These are phyloP conservation scores for Cardinalis cardinalis DNA, from an alignment of 2,113 vertebrate species.

Conservation along the genomic window DNA sequence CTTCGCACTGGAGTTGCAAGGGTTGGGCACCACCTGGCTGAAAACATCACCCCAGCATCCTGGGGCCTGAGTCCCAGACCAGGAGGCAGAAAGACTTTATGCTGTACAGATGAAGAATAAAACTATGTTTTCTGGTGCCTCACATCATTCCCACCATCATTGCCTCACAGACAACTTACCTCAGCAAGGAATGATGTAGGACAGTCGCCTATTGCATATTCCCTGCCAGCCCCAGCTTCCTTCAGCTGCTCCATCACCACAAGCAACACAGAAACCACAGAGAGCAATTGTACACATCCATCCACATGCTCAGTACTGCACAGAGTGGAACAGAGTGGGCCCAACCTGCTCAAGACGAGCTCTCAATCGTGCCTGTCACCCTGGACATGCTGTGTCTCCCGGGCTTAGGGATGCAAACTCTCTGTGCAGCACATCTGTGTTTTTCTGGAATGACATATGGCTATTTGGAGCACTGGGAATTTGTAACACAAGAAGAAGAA, in stretches of 20 bases:
- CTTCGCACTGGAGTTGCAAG: accelerated
- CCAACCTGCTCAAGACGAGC: accelerated
- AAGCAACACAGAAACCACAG: background rate
- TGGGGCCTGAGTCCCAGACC: background rate
- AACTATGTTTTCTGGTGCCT: background rate
- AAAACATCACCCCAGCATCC: background rate
- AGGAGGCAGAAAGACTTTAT: background rate
- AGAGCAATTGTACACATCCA: background rate
- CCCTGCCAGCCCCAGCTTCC: background rate
- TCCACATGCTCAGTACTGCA: background rate
- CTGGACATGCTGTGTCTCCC: accelerated
- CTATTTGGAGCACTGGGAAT: background rate
- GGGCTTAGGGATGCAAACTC: background rate
- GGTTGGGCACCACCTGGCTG: background rate
- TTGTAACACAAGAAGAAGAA: background rate
- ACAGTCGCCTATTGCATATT: background rate
- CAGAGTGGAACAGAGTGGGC: background rate
- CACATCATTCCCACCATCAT: background rate
- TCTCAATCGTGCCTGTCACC: accelerated
- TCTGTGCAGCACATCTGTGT: background rate
- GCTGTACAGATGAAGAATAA: background rate
- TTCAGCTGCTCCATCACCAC: background rate
- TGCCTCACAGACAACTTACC: background rate
- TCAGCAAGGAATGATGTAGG: background rate
- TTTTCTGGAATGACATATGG: background rate